Evolutionary conservation across 2,113 vertebrate genomes (phyloP), one percentile per base, ranked within the genome.

Genomic region (Cygnus atratus): DNA sequence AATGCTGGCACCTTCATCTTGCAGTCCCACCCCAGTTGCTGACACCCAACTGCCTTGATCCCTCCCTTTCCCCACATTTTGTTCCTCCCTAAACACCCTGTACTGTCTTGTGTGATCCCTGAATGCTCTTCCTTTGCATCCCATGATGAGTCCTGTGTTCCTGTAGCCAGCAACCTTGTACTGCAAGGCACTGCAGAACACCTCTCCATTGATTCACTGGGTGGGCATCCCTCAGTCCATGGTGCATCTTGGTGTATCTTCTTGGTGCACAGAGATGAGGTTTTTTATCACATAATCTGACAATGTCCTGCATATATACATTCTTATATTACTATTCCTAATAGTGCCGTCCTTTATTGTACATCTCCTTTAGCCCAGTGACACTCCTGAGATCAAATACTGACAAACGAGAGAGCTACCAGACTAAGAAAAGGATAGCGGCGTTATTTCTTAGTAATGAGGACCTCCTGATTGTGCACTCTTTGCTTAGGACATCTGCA

Each of bases 1-100:
- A 0, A 39, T 35, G 20, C 68, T 31, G 62, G 41, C 1, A 0
- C 41, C 4, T 80, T 41, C 8, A 1, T 55, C 33, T 19, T 2
- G 1, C 1, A 6, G 22, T 11, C 28, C 21, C 65, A 71, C 31
- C 11, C 41, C 33, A 61, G 76, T 5, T 80, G 9, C 54, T 54
- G 43, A 15, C 59, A 66, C 18, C 7, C 31, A 77, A 17, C 5
- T 2, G 33, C 63, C 22, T 41, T 20, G 31, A 58, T 50, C 17
- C 18, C 22, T 35, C 6, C 31, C 5, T 57, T 44, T 41, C 2
- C 13, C 2, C 18, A 68, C 19, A 11, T 33, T 66, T 35, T n/a
- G 43, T 43, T 77, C 25, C 29, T 61, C 9, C 16, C 2, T 3
- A 35, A 55, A 26, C 9, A 44, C 11, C 59, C 29, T 7, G 1